Conservation (phyloP, 2,113 vertebrate species). For the Heptranchias perlo region DNA sequence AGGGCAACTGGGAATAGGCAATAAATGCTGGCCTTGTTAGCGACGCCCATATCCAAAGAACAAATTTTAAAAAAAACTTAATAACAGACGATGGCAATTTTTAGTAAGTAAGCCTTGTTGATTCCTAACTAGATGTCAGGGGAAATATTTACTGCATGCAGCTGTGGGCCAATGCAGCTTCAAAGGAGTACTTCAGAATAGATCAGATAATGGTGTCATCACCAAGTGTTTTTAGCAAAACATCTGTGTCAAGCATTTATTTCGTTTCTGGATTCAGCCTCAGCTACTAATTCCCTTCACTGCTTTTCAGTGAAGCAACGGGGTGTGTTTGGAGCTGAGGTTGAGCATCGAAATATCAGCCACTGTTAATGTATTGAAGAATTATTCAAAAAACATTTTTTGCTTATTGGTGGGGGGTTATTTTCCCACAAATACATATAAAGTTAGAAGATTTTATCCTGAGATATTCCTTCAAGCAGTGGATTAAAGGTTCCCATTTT, state of each 20-base stretch:
- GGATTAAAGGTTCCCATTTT: background rate
- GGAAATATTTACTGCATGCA: background rate
- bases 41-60: background rate
- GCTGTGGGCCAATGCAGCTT: background rate
- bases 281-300: background rate
- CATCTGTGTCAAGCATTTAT: background rate
- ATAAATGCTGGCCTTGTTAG: background rate
- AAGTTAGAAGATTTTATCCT: background rate
- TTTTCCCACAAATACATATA: background rate
- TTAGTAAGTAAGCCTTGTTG: background rate
- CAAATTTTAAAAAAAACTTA: background rate
- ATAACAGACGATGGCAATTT: background rate
- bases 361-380: background rate
- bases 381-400: background rate
- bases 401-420: background rate
- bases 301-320: background rate
- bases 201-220: background rate
- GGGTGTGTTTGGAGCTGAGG: background rate
- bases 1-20: background rate
- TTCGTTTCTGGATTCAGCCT: background rate
- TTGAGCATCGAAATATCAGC: background rate
- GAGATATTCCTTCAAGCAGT: background rate
- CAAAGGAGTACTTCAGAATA: background rate
- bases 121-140: background rate
- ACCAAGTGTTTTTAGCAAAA: background rate